These are phyloP conservation scores for Rhabdophis nuchalis DNA, from an alignment of 2,797 vertebrate species.

Conservation along the genomic window DNA sequence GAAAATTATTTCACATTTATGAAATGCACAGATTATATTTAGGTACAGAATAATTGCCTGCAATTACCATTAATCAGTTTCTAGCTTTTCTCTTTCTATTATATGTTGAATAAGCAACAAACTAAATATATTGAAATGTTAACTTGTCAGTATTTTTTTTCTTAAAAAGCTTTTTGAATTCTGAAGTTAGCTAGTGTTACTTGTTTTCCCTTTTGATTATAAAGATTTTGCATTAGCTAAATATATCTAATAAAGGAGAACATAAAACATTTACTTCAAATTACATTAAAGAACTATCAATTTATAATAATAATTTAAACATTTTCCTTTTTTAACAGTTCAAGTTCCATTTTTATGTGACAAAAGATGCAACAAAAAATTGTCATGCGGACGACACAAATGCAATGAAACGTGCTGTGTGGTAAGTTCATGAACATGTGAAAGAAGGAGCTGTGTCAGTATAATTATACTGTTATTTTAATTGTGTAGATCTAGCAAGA, in stretches of 20 bases:
- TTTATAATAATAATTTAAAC: not conserved
- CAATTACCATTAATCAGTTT: not conserved
- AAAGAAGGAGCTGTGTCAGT: not conserved
- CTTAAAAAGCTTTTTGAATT: not conserved
- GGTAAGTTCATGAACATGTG: slow-evolving; percentile 72
- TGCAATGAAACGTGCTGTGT: slow-evolving; percentile 95
- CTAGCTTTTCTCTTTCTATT: not conserved
- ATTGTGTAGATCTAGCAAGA: not conserved
- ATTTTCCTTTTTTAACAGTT: slow-evolving; percentile 64
- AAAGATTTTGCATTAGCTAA: not conserved
- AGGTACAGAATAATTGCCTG: not conserved
- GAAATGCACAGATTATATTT: not conserved
- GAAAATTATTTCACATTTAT: not conserved
- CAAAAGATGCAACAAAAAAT: slow-evolving; percentile 92
- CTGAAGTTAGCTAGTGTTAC: not conserved
- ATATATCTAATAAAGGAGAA: not conserved
- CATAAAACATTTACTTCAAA: not conserved
- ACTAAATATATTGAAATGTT: not conserved
- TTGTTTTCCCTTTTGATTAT: not conserved
- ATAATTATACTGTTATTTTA: not conserved
- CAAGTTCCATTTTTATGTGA: slow-evolving; percentile 91
- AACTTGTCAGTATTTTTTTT: not conserved
- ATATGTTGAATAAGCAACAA: not conserved
- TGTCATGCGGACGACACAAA: slow-evolving; percentile 92
- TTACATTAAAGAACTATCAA: not conserved